Evolutionary conservation across 2,113 vertebrate genomes (phyloP).

Genomic region (Rynchops niger): DNA sequence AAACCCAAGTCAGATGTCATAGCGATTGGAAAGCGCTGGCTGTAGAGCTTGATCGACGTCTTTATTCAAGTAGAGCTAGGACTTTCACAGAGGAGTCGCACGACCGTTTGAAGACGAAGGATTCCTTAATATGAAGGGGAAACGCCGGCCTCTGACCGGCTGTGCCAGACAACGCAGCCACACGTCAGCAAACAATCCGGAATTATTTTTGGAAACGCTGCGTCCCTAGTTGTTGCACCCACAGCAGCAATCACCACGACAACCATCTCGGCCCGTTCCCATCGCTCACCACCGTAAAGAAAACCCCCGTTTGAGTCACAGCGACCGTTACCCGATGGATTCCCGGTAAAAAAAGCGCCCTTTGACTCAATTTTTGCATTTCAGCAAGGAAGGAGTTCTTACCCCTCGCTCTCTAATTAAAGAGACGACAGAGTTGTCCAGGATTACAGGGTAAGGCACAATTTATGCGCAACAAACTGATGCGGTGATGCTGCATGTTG

Average conservation of each 20-base stretch:
- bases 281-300: neutral
- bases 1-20: neutral
- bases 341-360: neutral
- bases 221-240: neutral
- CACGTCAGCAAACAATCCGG: neutral
- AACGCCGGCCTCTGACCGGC: neutral
- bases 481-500: neutral
- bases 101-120: neutral
- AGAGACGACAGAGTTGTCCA: neutral
- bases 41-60: neutral
- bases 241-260: neutral
- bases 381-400: neutral
- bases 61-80: neutral
- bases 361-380: neutral
- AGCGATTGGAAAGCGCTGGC: neutral
- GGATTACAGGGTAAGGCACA: slow-evolving; percentile 39
- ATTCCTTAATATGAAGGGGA: slow-evolving; percentile 7
- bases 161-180: neutral
- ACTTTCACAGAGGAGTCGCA: neutral
- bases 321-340: neutral
- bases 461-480: neutral
- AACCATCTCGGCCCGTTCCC: neutral
- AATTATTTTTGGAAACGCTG: neutral
- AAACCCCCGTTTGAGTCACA: neutral
- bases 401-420: neutral